Conservation (phyloP, 2,888 invertebrate genomes). For the Nomada ferruginata region DNA sequence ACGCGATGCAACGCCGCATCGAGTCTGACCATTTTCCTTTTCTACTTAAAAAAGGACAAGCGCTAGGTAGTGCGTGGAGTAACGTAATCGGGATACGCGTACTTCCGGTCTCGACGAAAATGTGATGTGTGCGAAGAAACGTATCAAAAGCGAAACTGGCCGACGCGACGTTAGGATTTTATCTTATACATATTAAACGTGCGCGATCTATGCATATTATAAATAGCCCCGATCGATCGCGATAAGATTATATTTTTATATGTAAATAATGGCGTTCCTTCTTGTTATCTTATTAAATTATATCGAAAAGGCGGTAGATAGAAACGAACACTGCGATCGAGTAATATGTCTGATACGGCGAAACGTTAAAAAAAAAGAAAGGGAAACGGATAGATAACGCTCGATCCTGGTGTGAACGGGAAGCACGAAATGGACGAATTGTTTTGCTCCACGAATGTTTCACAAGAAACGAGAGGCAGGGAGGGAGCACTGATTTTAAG, state of each 20-base stretch:
- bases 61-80: not conserved
- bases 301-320: conserved; percentile 50
- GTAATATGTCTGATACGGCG: conserved; percentile 8
- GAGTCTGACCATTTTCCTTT: conserved; percentile 16
- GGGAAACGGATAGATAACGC: too few relatives aligned
- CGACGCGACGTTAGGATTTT: conserved; percentile 68
- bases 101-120: conserved; percentile 37
- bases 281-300: conserved; percentile 79
- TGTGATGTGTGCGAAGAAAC: conserved; percentile 75
- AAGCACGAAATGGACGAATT: conserved; percentile 33
- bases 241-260: conserved; percentile 82
- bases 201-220: conserved; percentile 68
- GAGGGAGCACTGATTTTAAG: conserved; percentile 44
- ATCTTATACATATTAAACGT: conserved; percentile 72
- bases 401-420: conserved; percentile 32
- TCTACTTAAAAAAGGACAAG: not conserved
- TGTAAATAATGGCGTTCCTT: conserved; percentile 81
- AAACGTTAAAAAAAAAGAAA: not conserved
- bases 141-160: conserved; percentile 71
- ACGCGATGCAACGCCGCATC: conserved; percentile 5
- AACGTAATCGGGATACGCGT: conserved; percentile 21
- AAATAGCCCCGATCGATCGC: conserved; percentile 75
- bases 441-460: conserved; percentile 49
- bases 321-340: conserved; percentile 31
- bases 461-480: conserved; percentile 32